Evolutionary conservation across 2,113 vertebrate genomes (phyloP).

Genomic region (Blennius ocellaris): DNA sequence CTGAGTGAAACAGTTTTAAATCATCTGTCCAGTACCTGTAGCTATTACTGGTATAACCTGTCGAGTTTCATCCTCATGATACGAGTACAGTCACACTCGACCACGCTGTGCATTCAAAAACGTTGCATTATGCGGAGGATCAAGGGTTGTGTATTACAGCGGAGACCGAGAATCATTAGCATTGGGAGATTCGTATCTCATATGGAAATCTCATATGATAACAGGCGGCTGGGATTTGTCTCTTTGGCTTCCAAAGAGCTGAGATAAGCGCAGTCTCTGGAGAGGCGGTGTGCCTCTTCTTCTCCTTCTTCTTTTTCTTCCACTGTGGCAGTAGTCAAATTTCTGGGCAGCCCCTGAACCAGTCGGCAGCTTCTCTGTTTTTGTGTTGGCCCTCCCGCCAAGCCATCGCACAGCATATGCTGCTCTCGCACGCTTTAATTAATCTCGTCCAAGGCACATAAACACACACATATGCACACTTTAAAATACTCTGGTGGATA

Average conservation of each 20-base stretch:
- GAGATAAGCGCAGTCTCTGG: slow-evolving; percentile 52
- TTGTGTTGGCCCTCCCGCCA: slow-evolving; percentile 53
- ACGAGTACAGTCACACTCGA: slow-evolving; percentile 6
- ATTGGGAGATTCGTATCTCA: slow-evolving; percentile 52
- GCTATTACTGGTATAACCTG: slow-evolving; percentile 35
- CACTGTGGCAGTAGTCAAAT: slow-evolving; percentile 47
- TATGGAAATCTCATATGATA: slow-evolving; percentile 62
- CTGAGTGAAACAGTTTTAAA: not conserved
- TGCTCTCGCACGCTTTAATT: slow-evolving; percentile 62
- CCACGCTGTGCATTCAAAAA: slow-evolving; percentile 34
- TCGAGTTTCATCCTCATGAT: slow-evolving; percentile 20
- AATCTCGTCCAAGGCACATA: slow-evolving; percentile 42
- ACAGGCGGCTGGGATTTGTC: slow-evolving; percentile 54
- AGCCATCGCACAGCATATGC: slow-evolving; percentile 60
- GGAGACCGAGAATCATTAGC: slow-evolving; percentile 57
- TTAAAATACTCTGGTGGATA: slow-evolving; percentile 34
- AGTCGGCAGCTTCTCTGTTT: slow-evolving; percentile 52
- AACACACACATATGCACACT: slow-evolving; percentile 34
- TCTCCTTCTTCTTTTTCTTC: slow-evolving; percentile 34
- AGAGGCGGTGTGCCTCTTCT: slow-evolving; percentile 39
- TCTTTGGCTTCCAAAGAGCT: slow-evolving; percentile 50
- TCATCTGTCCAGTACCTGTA: not conserved
- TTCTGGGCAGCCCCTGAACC: slow-evolving; percentile 57
- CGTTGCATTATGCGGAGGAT: slow-evolving; percentile 56
- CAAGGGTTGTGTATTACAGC: slow-evolving; percentile 52